phyloP scores from a whole-genome alignment of 1,140 invertebrate species.

The Drosophila lowei region DNA sequence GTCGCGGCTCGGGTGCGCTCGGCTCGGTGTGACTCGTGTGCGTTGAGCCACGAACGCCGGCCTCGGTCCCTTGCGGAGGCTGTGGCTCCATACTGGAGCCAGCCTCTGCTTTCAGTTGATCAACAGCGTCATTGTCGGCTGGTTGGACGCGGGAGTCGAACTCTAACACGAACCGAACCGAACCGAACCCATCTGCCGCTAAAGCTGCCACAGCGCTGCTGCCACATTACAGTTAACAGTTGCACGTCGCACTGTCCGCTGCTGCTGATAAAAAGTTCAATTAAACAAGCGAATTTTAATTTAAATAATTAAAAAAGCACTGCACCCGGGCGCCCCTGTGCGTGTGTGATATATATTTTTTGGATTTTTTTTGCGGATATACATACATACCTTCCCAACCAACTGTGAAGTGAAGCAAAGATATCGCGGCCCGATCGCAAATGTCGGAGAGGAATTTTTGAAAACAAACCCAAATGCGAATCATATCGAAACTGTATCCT shows the following conservation, averaged over 20 bases:
- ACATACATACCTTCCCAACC: too few species aligned
- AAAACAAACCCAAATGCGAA: conserved; percentile 48
- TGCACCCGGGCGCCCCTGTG: too few species aligned
- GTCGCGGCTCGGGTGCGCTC: not conserved
- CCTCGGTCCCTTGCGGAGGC: conserved; percentile 16
- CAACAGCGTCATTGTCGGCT: conserved; percentile 65
- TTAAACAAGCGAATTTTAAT: not conserved
- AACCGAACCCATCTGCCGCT: conserved; percentile 8
- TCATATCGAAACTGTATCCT: conserved; percentile 44
- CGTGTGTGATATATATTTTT: conserved; percentile 12
- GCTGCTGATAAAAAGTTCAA: too few species aligned
- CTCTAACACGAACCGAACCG: not conserved
- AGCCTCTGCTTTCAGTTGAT: conserved; percentile 65
- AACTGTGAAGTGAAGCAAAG: conserved; percentile 19
- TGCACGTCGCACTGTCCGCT: too few species aligned
- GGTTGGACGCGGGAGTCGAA: conserved; percentile 42
- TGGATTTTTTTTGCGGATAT: conserved; percentile 20
- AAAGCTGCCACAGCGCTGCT: too few species aligned
- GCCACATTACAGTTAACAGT: too few species aligned
- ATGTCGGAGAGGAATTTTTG: conserved; percentile 34
- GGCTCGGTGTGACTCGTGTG: conserved; percentile 2
- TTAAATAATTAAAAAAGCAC: not conserved
- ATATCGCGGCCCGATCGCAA: conserved; percentile 36
- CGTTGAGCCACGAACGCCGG: too few species aligned
- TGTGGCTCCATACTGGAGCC: conserved; percentile 16